Base-by-base conservation (phyloP, 2,797 vertebrate species). In the Chrysocyon brachyurus region DNA sequence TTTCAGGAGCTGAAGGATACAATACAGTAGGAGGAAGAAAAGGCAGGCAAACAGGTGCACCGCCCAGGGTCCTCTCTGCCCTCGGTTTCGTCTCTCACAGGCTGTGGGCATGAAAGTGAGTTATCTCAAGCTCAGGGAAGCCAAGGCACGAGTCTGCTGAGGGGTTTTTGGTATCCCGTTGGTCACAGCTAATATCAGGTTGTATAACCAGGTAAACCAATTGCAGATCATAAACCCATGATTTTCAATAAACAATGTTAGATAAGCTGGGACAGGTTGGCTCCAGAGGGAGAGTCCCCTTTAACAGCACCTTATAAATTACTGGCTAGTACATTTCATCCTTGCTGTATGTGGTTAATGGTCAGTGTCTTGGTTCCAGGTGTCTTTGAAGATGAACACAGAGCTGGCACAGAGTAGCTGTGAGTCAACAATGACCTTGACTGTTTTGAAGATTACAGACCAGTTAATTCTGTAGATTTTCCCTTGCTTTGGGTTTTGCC, bases 111-210 rank as follows among this genome's bases (percentile, higher is more conserved):
- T 10, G 57, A 22, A 79, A 22, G 40, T 2, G 72, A 56, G 36
- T 2, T 17, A 15, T 21, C n/a, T 21, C 2, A 0, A 10, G 7
- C 33, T 79, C 72, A 78, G 40, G 5, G 79, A 93, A 36, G 40
- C 78, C 54, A 40, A 59, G 59, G 22, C 46, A 24, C 54, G 15
- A 0, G 10, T 66, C 26, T 46, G 52, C 40, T n/a, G 61, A 54
- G 19, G 10, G 14, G 10, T 57, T 14, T 73, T n/a, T 10, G 6
- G 7, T 72, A 56, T 54, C 36, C 33, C 8, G 0, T 8, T 81
- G 75, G 33, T 66, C 64, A 46, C 14, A 87, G 33, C 83, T 57
- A 26, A 73, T 56, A 54, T 21, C 72, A 46, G 3, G 9, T 24
- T 70, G 6, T 33, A 2, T 46, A 16, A 70, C 46, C 63, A 28